phyloP scores from a whole-genome alignment of 2,797 vertebrate species.

The Tapirus indicus region DNA sequence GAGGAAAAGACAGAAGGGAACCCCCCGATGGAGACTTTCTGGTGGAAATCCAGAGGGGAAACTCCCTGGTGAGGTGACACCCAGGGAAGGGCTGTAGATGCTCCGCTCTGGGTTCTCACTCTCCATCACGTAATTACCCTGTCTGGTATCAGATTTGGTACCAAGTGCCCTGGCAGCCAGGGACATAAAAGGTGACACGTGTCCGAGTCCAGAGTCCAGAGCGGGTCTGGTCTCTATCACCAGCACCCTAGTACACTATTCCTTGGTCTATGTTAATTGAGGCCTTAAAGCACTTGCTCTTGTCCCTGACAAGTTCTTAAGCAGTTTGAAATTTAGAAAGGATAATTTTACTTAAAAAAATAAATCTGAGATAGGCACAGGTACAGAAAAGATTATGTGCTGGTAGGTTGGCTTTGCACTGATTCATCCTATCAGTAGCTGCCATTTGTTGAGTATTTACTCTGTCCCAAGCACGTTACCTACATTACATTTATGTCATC shows the following conservation, averaged over 20 bases:
- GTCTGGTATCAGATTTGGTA: not conserved
- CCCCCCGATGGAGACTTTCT: not conserved
- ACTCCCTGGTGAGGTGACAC: not conserved
- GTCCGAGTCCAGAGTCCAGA: not conserved
- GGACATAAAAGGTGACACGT: not conserved
- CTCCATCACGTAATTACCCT: not conserved
- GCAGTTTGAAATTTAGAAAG: constrained; percentile 48
- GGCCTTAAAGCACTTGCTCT: not conserved
- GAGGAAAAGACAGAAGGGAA: not conserved
- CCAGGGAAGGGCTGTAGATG: not conserved
- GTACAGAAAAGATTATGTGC: not conserved
- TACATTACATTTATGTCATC: not conserved
- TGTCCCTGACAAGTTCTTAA: not conserved
- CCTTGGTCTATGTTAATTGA: not conserved
- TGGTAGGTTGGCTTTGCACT: not conserved
- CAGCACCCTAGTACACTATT: no score
- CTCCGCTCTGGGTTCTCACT: not conserved
- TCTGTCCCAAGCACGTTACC: not conserved
- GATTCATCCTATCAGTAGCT: rapidly evolving
- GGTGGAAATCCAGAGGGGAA: not conserved
- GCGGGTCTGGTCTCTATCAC: not conserved
- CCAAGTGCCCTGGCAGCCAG: not conserved
- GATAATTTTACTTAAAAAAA: constrained; percentile 18
- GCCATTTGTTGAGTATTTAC: not conserved
- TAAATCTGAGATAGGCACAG: not conserved